Evolutionary conservation across 2,797 vertebrate genomes (phyloP).

Genomic region (Holocentrus rufus): DNA sequence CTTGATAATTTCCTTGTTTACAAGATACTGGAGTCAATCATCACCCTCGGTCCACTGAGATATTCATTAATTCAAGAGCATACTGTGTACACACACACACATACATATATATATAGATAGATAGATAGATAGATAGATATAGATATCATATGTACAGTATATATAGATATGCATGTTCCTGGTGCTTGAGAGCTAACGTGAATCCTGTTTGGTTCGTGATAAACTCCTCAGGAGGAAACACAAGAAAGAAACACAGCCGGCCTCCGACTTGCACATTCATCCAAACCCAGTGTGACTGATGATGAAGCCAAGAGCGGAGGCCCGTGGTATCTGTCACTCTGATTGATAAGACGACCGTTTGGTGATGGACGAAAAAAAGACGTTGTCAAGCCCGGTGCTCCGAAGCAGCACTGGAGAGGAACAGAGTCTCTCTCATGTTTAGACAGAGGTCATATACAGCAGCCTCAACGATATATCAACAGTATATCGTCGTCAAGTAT

Average conservation of each 20-base stretch:
- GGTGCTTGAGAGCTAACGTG: neutral
- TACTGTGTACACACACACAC: too few species aligned
- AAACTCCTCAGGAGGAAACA: conserved; percentile 8
- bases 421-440: neutral
- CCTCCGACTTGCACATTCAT: neutral
- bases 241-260: neutral
- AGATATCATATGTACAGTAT: too few species aligned
- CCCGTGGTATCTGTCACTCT: conserved; percentile 9
- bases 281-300: conserved; percentile 16
- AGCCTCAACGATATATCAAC: conserved; percentile 5
- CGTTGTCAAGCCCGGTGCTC: neutral
- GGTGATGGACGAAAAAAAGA: conserved; percentile 16
- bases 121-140: too few species aligned
- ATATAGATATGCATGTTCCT: too few species aligned
- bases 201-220: neutral
- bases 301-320: conserved; percentile 8
- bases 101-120: too few species aligned
- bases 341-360: conserved; percentile 19
- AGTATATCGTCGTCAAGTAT: neutral
- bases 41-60: neutral
- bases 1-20: neutral
- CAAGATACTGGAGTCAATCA: neutral
- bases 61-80: too few species aligned
- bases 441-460: conserved; percentile 8
- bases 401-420: neutral